Evolutionary conservation across 2,888 invertebrate species (phyloP), one percentile per base, ranked within the genome.

Genomic region (Archaeoteleia sp.): DNA sequence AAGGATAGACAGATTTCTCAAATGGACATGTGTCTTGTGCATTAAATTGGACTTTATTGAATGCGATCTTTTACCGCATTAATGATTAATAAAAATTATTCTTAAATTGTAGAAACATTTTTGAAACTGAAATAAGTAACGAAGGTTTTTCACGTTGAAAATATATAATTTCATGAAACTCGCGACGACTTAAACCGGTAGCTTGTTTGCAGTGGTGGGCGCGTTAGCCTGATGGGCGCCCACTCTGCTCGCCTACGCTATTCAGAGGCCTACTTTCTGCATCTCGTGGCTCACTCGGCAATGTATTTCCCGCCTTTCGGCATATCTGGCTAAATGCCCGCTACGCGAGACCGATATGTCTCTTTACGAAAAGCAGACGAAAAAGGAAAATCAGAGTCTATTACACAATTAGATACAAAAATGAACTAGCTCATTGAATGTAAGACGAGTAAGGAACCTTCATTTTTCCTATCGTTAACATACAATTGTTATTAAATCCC

Each of bases 161-260:
- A 54, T 35, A 15, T 4, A 27, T 7, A 34, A 54, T 54, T 42
- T 32, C 35, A 40, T 40, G 43, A 51, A 43, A 34, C 60, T 20
- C 39, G 32, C 23, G 12, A 13, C 43, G 32, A 39, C 23, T 54
- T 45, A 25, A 42, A 43, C 32, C 53, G 39, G 39, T 13, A 46
- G 58, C 54, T 54, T 55, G 23, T 45, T 43, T 42, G 62, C 48
- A 55, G 51, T 67, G 73, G 76, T 78, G 74, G 78, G 74, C 74
- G 77, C 78, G 71, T 34, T 32, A 30, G 58, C 15, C 57, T 45
- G 53, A 48, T 53, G 48, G 49, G 76, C 78, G 78, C 79, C 79
- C 79, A 79, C 81, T 76, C 73, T 32, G 13, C 9, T 73, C 79
- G 76, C 79, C 78, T 76, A 80, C 80, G 77, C 74, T 60, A 67